Base-by-base conservation (phyloP, 2,888 invertebrate species). In the Sarcophaga rosellei region DNA sequence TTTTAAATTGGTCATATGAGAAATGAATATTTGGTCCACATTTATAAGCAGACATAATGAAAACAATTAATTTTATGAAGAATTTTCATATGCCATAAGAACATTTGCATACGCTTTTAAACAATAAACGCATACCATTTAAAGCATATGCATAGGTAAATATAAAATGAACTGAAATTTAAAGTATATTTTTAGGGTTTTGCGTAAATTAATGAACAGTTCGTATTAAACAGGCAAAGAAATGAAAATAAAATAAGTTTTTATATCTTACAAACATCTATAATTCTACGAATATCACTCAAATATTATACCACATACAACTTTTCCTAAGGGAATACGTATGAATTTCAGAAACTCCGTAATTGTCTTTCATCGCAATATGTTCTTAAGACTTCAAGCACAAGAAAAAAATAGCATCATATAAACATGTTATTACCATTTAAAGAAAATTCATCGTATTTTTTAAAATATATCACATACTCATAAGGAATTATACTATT, bases 391-490 rank as follows among this genome's bases (percentile, higher is more conserved):
- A 53, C 4, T 53, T 53, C 53, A 53, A 53, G 1, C 17, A 15
- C 17, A 4, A 1, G 53, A 15, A 53, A 53, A 59, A 20, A 68
- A 45, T 12, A 68, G 12, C 65, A 35, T 35, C 35, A 61, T 0
- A 61, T 11, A 61, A 61, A 61, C 61, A 61, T 21, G 21, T 61
- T 61, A n/a, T 61, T 61, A 21, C 10, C 61, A 61, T 20, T 20
- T 61, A 10, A 35, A 53, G 47, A 53, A 53, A 53, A 15, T 17
- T 12, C 5, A 53, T 53, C 53, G 17, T 35, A 35, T 20, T 20
- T 45, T 68, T 35, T n/a, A 76, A 44, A 57, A 76, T 62, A 6
- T 63, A 70, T 35, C 4, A 53, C 35, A 65, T 66, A 73, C 45
- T 66, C 66, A 25, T 15, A 12, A 21, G 59, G 17, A 35, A 21